Base-by-base conservation (phyloP, 1,140 invertebrate species). In the Trichonephila clavata region DNA sequence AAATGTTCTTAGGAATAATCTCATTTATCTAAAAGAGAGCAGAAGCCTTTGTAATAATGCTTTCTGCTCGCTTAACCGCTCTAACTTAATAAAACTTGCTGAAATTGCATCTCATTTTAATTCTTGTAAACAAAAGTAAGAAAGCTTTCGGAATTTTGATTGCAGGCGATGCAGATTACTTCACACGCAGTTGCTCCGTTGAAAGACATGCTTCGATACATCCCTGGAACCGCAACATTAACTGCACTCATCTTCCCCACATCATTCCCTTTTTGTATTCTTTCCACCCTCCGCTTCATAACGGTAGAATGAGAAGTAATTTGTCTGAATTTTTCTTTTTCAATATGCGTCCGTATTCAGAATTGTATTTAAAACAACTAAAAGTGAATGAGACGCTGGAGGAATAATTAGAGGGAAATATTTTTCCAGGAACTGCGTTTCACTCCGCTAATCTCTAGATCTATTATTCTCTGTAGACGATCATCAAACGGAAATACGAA, bases 151-250 rank as follows among this genome's bases (percentile, higher is more conserved):
- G 68, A 20, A n/a, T 68, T 24, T 13, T 68, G 60, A 61, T 18
- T 61, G 43, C 8, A 43, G 2, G 43, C 18, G 10, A 61, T 13
- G 18, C 68, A 18, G 6, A 77, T 77, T 77, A 24, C 68, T 84
- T 84, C 81, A 27, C 81, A 84, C 68, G 81, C 43, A 43, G 57
- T 2, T 43, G 57, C 24, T 24, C 24, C 50, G 20, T 65, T 65
- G 1, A 21, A 57, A 24, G 81, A 59, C 81, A 84, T 84, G 81
- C 81, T 59, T 84, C 81, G 43, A 84, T 84, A 57, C 81, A n/a
- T 84, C 27, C 24, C 18, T n/a, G 81, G n/a, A 84, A 84, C 81
- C 81, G 81, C 59, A 84, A 84, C 81, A 84, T 84, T 84, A 84
- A 27, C 50, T 59, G 2, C 43, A 59, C 81, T 84, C 81, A 84